These are phyloP conservation scores for Collichthys lucidus DNA, from an alignment of 2,113 vertebrate genomes.

Conservation along the genomic window DNA sequence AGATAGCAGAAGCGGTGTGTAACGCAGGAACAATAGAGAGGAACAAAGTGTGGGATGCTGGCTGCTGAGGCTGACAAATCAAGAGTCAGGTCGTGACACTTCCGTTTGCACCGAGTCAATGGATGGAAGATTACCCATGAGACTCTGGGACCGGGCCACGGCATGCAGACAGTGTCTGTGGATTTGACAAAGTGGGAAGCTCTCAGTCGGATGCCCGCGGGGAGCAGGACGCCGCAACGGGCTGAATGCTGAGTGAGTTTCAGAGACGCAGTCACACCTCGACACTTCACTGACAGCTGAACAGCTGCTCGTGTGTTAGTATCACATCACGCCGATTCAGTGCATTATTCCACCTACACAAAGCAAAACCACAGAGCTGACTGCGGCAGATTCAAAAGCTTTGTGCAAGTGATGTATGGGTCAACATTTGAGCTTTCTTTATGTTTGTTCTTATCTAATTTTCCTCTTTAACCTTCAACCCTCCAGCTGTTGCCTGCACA, in stretches of 20 bases:
- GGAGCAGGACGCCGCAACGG: conserved; percentile 1
- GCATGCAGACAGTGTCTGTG: conserved; percentile 34
- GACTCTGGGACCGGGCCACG: conserved; percentile 41
- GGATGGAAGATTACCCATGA: conserved; percentile 64
- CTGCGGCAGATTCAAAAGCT: neutral
- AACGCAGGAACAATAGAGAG: neutral
- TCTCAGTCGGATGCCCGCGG: conserved; percentile 7
- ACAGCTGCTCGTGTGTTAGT: neutral
- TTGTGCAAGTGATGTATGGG: too few species aligned
- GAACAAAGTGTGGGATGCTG: neutral
- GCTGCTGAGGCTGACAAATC: conserved; percentile 45
- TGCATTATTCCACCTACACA: neutral
- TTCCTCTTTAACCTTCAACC: neutral
- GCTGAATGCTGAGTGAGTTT: conserved; percentile 43
- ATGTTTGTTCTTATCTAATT: neutral
- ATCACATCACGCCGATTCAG: conserved; percentile 5
- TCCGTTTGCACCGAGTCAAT: conserved; percentile 58
- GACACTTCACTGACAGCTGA: conserved; percentile 2
- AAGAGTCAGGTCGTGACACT: conserved; percentile 54
- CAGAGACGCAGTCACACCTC: conserved; percentile 36
- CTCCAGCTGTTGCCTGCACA: neutral
- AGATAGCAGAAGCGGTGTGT: neutral
- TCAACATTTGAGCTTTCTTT: neutral
- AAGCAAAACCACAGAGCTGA: neutral
- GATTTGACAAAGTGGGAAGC: conserved; percentile 57